These are phyloP conservation scores for Chiridota heheva DNA, from an alignment of 35 echinoderm and acorn worm genomes.

Conservation along the genomic window DNA sequence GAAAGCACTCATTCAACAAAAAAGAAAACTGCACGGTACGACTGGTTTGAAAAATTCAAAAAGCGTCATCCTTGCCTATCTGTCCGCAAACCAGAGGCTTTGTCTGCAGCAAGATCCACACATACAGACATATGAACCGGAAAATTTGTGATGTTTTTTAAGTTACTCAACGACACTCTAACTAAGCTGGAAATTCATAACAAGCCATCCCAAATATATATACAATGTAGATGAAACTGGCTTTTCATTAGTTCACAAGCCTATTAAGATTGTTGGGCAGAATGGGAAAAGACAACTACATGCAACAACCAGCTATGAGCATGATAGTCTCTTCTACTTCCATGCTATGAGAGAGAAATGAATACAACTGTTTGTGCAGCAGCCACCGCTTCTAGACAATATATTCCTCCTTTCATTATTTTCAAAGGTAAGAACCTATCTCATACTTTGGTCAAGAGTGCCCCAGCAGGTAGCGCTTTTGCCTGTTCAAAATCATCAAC, in stretches of 20 bases:
- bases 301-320: slow-evolving; percentile 16
- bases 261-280: slow-evolving; percentile 3
- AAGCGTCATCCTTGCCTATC: slow-evolving; percentile 31
- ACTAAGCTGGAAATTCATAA: slow-evolving; percentile 3
- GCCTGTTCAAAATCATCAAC: background rate
- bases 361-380: background rate
- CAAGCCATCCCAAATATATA: slow-evolving; percentile 13
- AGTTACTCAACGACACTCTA: slow-evolving; percentile 12
- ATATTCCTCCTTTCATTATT: too few species aligned
- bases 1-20: slow-evolving; percentile 6
- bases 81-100: slow-evolving; percentile 33
- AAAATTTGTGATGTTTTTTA: slow-evolving; percentile 14
- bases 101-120: slow-evolving; percentile 1
- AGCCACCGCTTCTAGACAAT: too few species aligned
- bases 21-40: slow-evolving; percentile 20
- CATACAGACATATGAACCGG: slow-evolving; percentile 5
- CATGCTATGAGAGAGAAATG: too few species aligned
- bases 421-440: slow-evolving; percentile 1
- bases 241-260: slow-evolving; percentile 24
- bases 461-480: slow-evolving; percentile 5
- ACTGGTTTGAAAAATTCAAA: slow-evolving; percentile 11
- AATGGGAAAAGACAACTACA: slow-evolving; percentile 25
- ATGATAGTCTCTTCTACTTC: too few species aligned
- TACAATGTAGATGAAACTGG: slow-evolving; percentile 48
- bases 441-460: background rate